phyloP scores from a whole-genome alignment of 1,140 invertebrate species.

The Sweltsa coloradensis region DNA sequence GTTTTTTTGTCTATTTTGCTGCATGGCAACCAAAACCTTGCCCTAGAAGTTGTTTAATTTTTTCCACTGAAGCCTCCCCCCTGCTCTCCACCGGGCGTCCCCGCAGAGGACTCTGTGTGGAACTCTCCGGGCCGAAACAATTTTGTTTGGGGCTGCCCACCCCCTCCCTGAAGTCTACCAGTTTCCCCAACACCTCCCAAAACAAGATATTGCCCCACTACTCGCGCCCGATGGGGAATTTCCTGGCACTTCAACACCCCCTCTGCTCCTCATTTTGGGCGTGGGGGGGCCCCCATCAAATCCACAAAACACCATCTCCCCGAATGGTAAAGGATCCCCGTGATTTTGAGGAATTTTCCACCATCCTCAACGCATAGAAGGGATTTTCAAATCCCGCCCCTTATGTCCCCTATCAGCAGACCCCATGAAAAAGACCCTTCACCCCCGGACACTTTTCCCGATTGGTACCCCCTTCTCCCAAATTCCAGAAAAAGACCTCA shows the following conservation, averaged over 20 bases:
- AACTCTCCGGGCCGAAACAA: slow-evolving; percentile 24
- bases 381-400: slow-evolving; percentile 23
- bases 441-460: slow-evolving; percentile 22
- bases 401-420: slow-evolving; percentile 18
- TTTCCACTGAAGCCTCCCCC: slow-evolving; percentile 17
- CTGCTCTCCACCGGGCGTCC: slow-evolving; percentile 16
- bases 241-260: slow-evolving; percentile 30
- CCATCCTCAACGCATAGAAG: slow-evolving; percentile 22
- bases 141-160: slow-evolving; percentile 22
- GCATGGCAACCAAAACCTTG: slow-evolving; percentile 19
- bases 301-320: slow-evolving; percentile 16
- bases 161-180: background rate
- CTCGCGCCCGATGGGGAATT: slow-evolving; percentile 15
- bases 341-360: slow-evolving; percentile 24
- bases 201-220: background rate
- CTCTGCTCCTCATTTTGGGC: slow-evolving; percentile 25
- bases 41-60: slow-evolving; percentile 21
- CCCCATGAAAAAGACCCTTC: slow-evolving; percentile 18
- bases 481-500: slow-evolving; percentile 14
- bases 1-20: slow-evolving; percentile 18
- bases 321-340: slow-evolving; percentile 7
- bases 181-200: too few relatives aligned
- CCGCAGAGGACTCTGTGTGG: slow-evolving; percentile 13
- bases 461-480: slow-evolving; percentile 15
- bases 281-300: slow-evolving; percentile 26